Base-by-base conservation (phyloP, 1,140 invertebrate species). In the Myzus persicae region DNA sequence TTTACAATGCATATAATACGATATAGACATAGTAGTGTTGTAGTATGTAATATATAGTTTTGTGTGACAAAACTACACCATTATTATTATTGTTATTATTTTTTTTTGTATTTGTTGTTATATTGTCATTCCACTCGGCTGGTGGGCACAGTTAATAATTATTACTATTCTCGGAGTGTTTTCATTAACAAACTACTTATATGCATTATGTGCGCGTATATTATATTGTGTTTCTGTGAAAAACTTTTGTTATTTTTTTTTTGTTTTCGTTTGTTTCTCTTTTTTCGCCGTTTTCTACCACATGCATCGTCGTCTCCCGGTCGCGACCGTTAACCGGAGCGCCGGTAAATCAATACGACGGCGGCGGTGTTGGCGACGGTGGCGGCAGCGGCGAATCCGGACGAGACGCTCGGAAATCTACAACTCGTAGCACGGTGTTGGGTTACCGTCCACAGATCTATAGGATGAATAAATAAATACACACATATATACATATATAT, bases 121-220 rank as follows among this genome's bases (percentile, higher is more conserved):
- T 54, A 8, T 26, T 26, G 54, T 9, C 26, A 9, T 54, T 54
- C 24, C 26, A 26, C 54, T 54, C 26, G 26, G 54, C 24, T 7
- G 24, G 7, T 8, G 26, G 24, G 54, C 26, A 54, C 54, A 0
- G 51, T 54, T 8, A 54, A 54, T 36, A 36, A 14, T 31, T 76
- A n/a, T n/a, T n/a, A 36, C 67, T n/a, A 76, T 76, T 76, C 67
- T 36, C 67, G n/a, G n/a, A n/a, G 67, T 76, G n/a, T 76, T 76
- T 76, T 76, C 67, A 76, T 76, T 76, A 76, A 36, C n/a, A 36
- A 76, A 11, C 26, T 76, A 20, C n/a, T 36, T 36, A n/a, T 20
- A 20, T 36, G 11, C 67, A n/a, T 18, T 36, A n/a, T 76, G n/a
- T 76, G 67, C 20, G 67, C 14, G 67, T 76, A 36, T 20, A 36